These are phyloP conservation scores for Bothrops alternatus DNA, from an alignment of 2,797 vertebrate genomes.

Conservation along the genomic window DNA sequence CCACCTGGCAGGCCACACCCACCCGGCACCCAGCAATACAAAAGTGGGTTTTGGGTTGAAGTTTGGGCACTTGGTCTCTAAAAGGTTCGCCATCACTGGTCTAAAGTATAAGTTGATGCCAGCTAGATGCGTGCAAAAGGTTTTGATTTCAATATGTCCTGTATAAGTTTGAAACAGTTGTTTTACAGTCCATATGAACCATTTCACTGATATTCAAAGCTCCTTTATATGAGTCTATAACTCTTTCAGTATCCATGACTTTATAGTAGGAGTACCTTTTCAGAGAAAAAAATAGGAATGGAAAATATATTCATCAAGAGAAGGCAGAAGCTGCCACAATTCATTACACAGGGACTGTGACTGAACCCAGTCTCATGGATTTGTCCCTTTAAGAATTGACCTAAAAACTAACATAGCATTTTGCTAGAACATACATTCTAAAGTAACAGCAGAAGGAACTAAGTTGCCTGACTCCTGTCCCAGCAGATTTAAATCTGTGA, in stretches of 20 bases:
- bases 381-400: conserved; percentile 75
- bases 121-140: background rate
- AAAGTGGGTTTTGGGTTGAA: too few relatives aligned
- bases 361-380: conserved; percentile 72
- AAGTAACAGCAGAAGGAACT: conserved; percentile 74
- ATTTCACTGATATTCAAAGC: background rate
- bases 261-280: conserved; percentile 51
- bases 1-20: too few relatives aligned
- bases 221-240: background rate
- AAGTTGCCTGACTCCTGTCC: conserved; percentile 74
- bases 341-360: conserved; percentile 67
- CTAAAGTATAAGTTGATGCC: background rate
- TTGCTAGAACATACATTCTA: conserved; percentile 72
- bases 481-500: conserved; percentile 72
- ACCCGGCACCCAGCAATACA: too few relatives aligned
- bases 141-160: background rate
- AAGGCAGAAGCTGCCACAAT: conserved; percentile 66
- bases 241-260: background rate
- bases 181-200: background rate
- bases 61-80: too few relatives aligned
- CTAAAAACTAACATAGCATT: conserved; percentile 78
- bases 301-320: conserved; percentile 58
- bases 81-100: too few relatives aligned
- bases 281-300: conserved; percentile 42
- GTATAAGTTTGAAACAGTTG: background rate